phyloP scores from a whole-genome alignment of 2,797 vertebrate species.

The Loriculus beryllinus region DNA sequence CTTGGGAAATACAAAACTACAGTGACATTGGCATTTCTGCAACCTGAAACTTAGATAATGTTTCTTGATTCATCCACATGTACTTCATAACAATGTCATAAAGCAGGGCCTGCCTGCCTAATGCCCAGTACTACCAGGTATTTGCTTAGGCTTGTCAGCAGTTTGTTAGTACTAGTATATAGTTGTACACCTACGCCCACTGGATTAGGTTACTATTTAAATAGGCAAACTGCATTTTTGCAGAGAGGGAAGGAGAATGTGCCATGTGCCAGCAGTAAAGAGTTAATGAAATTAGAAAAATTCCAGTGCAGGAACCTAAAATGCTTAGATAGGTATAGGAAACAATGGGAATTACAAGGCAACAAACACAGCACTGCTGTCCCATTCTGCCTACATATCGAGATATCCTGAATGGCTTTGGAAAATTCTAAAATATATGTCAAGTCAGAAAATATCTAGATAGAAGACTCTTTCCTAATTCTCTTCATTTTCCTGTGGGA shows the following conservation, averaged over 20 bases:
- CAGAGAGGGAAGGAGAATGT: slow-evolving; percentile 40
- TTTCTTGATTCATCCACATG: background rate
- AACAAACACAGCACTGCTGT: background rate
- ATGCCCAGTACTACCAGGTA: slow-evolving; percentile 25
- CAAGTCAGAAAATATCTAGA: background rate
- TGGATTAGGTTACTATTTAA: slow-evolving; percentile 56
- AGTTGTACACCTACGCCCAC: slow-evolving; percentile 32
- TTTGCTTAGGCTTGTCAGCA: slow-evolving; percentile 45
- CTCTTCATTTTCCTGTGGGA: background rate
- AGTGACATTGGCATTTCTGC: background rate
- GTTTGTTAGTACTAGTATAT: slow-evolving; percentile 23
- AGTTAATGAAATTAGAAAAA: slow-evolving; percentile 78
- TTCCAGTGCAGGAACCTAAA: slow-evolving; percentile 64
- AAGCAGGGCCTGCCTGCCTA: background rate
- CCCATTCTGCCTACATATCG: slow-evolving; percentile 13
- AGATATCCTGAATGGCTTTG: background rate
- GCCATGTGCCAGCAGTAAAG: slow-evolving; percentile 73
- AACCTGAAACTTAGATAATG: background rate
- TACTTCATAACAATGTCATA: background rate
- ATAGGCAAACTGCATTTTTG: slow-evolving; percentile 41
- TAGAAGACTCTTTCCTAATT: background rate
- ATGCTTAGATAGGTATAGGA: slow-evolving; percentile 59
- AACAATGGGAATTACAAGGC: slow-evolving; percentile 27
- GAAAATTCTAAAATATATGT: slow-evolving; percentile 13
- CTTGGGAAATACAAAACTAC: background rate